Evolutionary conservation across 2,888 invertebrate genomes (phyloP).

Genomic region (Prenolepis imparis): DNA sequence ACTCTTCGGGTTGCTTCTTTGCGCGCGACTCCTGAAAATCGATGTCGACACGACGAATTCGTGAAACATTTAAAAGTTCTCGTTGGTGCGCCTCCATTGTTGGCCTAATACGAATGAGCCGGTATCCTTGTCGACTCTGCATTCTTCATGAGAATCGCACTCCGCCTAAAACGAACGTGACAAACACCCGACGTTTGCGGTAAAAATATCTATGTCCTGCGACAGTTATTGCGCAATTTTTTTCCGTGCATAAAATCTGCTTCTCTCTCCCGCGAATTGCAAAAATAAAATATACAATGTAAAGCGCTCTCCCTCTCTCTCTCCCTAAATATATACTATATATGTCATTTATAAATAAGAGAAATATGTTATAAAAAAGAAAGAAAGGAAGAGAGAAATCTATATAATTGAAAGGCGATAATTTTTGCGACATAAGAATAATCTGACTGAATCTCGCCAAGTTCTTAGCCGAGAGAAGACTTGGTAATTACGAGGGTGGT

Average conservation of each 20-base stretch:
- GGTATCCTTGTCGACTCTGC: conserved; percentile 74
- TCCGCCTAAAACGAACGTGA: conserved; percentile 75
- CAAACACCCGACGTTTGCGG: conserved; percentile 67
- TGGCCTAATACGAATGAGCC: conserved; percentile 78
- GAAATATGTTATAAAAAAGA: neutral
- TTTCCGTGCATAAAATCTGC: neutral
- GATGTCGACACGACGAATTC: conserved; percentile 75
- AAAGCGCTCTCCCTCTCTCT: neutral
- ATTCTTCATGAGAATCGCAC: conserved; percentile 76
- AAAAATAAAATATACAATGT: neutral
- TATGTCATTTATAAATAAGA: neutral
- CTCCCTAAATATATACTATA: neutral
- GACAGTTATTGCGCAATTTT: conserved; percentile 1
- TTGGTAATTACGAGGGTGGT: neutral
- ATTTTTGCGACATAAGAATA: neutral
- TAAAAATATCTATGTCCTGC: conserved; percentile 43
- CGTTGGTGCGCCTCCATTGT: conserved; percentile 75
- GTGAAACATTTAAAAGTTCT: conserved; percentile 78
- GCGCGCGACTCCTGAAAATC: conserved; percentile 72
- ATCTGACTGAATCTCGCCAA: neutral
- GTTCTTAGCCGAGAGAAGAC: neutral
- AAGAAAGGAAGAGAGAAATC: neutral
- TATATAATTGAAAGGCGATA: neutral
- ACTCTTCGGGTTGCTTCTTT: conserved; percentile 23
- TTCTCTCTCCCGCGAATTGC: neutral